Conservation (phyloP, 92 coral and sea anemone species). For the Siderastrea radians region DNA sequence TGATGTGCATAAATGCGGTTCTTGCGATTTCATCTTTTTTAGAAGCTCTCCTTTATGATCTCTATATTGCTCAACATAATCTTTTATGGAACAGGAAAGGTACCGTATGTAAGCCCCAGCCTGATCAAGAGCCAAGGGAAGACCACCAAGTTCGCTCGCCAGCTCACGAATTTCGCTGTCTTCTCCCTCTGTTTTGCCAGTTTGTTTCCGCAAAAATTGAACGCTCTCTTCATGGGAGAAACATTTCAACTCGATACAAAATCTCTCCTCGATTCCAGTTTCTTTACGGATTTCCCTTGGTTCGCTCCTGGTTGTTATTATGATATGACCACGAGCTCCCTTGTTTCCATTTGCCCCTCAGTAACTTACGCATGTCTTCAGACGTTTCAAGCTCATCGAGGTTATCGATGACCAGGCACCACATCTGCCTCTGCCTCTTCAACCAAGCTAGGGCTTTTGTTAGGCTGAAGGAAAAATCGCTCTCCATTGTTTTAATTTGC, state of each 20-base stretch:
- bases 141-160: constrained; percentile 70
- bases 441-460: not conserved
- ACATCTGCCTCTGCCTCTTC: too few species aligned
- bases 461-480: constrained; percentile 53
- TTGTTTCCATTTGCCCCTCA: constrained; percentile 75
- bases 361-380: not conserved
- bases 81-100: constrained; percentile 36
- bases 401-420: constrained; percentile 46
- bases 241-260: constrained; percentile 52
- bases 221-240: constrained; percentile 51
- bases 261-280: not conserved
- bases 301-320: constrained; percentile 81
- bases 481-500: constrained; percentile 53
- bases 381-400: constrained; percentile 71
- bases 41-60: constrained; percentile 50
- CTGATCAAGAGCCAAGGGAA: constrained; percentile 88
- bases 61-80: constrained; percentile 57
- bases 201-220: constrained; percentile 54
- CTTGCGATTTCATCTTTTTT: not conserved
- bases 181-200: constrained; percentile 24
- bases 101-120: constrained; percentile 74
- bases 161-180: constrained; percentile 41
- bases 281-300: constrained; percentile 50
- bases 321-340: constrained; percentile 66
- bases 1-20: constrained; percentile 50